These are phyloP conservation scores for Notoglanidium macrostoma DNA, from an alignment of 2,797 vertebrate species.

Conservation along the genomic window DNA sequence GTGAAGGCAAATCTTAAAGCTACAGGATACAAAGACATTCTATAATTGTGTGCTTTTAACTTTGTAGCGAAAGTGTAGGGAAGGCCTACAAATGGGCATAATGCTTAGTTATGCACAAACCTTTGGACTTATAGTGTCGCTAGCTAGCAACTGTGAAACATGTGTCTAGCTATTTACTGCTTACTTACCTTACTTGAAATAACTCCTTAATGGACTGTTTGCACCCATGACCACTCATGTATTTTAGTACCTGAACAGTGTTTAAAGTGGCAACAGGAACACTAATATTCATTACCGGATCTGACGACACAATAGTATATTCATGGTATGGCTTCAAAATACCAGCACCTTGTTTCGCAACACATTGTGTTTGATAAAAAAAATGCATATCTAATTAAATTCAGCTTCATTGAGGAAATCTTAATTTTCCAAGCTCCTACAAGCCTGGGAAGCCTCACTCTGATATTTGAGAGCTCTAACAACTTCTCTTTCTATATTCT, in stretches of 20 bases:
- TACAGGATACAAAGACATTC: background rate
- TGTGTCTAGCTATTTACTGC: constrained; percentile 52
- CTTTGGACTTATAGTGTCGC: background rate
- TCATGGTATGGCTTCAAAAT: constrained; percentile 62
- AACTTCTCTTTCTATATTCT: constrained; percentile 63
- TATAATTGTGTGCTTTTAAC: background rate
- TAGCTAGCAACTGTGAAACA: background rate
- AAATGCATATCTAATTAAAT: constrained; percentile 80
- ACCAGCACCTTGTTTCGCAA: constrained; percentile 65
- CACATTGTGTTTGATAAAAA: constrained; percentile 79
- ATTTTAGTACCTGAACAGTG: background rate
- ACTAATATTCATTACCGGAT: background rate
- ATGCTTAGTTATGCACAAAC: background rate
- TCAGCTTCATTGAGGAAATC: constrained; percentile 76
- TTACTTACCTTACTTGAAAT: background rate
- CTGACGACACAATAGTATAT: background rate
- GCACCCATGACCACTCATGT: background rate
- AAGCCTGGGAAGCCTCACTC: constrained; percentile 68
- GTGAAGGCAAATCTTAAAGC: background rate
- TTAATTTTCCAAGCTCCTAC: constrained; percentile 78
- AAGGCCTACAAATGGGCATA: background rate
- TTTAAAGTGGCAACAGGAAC: background rate
- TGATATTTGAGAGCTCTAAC: constrained; percentile 62
- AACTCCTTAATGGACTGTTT: background rate
- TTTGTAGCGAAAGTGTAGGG: background rate